Percentiles rank a stretch among this genome's conserved stretches.
Conservation (phyloP, 2,113 vertebrate genomes). For the Oncorhynchus kisutch region DNA sequence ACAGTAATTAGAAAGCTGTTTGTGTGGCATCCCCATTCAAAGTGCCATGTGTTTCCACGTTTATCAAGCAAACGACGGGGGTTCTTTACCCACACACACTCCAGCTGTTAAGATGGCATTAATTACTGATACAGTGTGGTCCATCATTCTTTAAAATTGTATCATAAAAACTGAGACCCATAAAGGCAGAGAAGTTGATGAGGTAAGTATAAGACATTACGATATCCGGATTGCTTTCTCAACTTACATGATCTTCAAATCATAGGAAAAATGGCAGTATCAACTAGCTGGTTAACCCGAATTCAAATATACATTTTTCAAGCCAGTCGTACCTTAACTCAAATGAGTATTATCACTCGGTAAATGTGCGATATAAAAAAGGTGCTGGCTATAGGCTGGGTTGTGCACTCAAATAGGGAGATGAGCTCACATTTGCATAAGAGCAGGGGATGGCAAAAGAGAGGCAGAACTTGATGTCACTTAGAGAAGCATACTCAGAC, state of each 20-base stretch:
- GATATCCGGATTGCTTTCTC: no score
- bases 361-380: not conserved
- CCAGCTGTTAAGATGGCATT: constrained; percentile 44
- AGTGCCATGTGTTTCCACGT: constrained; percentile 53
- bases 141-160: not conserved
- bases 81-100: constrained; percentile 13
- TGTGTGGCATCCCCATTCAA: constrained; percentile 31
- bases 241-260: no score
- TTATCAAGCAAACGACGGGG: constrained; percentile 54
- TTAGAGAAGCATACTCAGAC: not conserved
- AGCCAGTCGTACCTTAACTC: not conserved
- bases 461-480: not conserved
- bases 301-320: not conserved
- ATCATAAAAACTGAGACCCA: not conserved
- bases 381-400: no score
- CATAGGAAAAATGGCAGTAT: no score
- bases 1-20: constrained; percentile 48
- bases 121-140: constrained; percentile 3
- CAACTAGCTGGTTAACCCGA: not conserved
- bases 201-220: not conserved
- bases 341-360: not conserved
- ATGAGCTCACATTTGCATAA: no score
- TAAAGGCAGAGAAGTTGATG: not conserved
- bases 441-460: no score
- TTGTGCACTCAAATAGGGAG: no score